Percentiles rank a stretch among this genome's conserved stretches.
These are phyloP conservation scores for Tragelaphus scriptus DNA, from an alignment of 2,113 vertebrate species.

Conservation along the genomic window DNA sequence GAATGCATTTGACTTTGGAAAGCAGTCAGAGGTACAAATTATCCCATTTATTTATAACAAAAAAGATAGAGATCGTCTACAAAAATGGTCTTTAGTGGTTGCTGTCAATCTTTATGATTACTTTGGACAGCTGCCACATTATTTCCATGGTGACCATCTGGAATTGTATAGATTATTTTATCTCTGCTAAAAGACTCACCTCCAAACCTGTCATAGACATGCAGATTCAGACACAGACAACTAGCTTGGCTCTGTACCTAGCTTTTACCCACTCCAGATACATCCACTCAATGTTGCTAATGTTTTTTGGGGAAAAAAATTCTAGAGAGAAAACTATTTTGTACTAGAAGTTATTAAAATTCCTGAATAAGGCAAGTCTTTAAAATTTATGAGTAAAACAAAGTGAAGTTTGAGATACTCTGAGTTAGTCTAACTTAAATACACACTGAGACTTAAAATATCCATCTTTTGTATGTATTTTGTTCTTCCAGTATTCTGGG, in stretches of 20 bases:
- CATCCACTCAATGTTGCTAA: not conserved
- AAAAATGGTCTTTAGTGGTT: not conserved
- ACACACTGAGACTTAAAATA: not conserved
- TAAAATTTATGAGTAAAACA: not conserved
- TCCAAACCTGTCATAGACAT: not conserved
- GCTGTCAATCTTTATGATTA: conserved; percentile 25
- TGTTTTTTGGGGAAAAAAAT: not conserved
- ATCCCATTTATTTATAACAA: not conserved
- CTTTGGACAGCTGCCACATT: conserved; percentile 38
- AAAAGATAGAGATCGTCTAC: not conserved
- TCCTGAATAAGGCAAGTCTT: not conserved
- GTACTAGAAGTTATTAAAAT: not conserved
- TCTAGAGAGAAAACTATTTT: not conserved
- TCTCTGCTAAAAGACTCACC: conserved; percentile 47
- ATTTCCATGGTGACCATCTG: conserved; percentile 44
- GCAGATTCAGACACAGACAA: not conserved
- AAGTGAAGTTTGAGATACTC: not conserved
- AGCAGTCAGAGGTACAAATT: not conserved
- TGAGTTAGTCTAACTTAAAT: not conserved
- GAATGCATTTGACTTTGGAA: not conserved
- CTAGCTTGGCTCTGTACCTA: not conserved
- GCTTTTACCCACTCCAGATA: not conserved
- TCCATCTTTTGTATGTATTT: not conserved
- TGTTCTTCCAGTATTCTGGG: not conserved
- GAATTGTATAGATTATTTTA: conserved; percentile 9